These are phyloP conservation scores for Petromus typicus DNA, from an alignment of 2,113 vertebrate species.

Conservation along the genomic window DNA sequence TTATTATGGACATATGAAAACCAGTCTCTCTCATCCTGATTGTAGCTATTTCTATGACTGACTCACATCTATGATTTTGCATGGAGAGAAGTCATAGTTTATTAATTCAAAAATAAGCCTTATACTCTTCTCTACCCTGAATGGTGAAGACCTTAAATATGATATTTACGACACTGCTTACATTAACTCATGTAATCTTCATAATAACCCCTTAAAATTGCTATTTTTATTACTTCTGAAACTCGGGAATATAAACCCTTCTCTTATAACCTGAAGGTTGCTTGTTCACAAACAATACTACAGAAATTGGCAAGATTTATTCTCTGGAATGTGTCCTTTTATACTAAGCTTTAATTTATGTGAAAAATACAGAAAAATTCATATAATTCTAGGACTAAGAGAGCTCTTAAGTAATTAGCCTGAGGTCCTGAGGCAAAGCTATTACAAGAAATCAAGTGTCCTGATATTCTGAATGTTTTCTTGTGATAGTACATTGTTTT, in stretches of 20 bases:
- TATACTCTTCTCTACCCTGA: background rate
- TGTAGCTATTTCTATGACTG: background rate
- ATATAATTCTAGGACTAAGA: conserved; percentile 37
- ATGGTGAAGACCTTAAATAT: background rate
- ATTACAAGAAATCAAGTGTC: background rate
- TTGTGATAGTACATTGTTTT: background rate
- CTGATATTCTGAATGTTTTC: background rate
- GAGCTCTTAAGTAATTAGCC: background rate
- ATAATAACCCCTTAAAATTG: background rate
- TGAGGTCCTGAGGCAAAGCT: background rate
- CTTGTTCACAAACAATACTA: background rate
- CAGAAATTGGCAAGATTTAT: conserved; percentile 14
- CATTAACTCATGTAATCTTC: background rate
- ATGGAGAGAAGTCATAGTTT: background rate
- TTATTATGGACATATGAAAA: background rate
- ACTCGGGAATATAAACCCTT: background rate
- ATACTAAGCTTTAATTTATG: background rate
- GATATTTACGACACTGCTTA: background rate
- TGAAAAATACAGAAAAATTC: background rate
- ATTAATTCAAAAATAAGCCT: conserved; percentile 8
- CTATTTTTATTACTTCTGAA: conserved; percentile 6
- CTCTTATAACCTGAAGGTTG: background rate
- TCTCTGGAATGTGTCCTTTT: background rate
- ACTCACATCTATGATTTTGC: background rate
- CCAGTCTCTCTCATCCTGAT: background rate